A percentile compares a stretch with the other conserved stretches of the same genome.
Evolutionary conservation across 2,113 vertebrate genomes (phyloP).

Genomic region (Butastur rufipennis): DNA sequence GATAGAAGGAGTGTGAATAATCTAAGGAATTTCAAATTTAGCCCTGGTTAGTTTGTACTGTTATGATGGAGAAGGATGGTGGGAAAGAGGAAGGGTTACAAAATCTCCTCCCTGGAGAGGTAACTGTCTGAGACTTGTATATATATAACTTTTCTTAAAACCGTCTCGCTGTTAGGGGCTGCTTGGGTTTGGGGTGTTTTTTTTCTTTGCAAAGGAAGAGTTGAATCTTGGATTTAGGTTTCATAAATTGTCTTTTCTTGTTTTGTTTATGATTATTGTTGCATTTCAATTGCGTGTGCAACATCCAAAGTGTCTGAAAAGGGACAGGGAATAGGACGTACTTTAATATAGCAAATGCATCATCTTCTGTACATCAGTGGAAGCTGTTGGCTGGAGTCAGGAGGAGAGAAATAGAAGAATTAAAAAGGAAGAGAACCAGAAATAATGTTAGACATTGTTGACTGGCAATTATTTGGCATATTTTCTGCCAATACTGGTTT

Average conservation of each 20-base stretch:
- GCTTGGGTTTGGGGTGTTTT: not conserved
- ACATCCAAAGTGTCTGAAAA: conserved; percentile 28
- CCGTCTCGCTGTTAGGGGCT: not conserved
- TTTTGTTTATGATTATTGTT: conserved; percentile 26
- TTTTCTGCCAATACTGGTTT: conserved; percentile 15
- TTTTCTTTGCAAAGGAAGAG: not conserved
- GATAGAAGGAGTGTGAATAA: conserved; percentile 1
- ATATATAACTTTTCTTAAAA: conserved; percentile 58
- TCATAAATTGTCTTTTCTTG: not conserved
- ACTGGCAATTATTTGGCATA: not conserved
- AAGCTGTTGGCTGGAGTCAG: not conserved
- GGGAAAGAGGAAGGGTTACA: conserved; percentile 17
- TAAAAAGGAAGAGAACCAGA: not conserved
- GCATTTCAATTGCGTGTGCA: not conserved
- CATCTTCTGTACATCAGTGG: conserved; percentile 18
- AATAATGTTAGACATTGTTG: not conserved
- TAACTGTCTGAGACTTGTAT: conserved; percentile 30
- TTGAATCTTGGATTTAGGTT: not conserved
- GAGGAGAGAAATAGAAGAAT: not conserved
- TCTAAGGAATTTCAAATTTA: conserved; percentile 25
- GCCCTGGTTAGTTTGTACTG: not conserved
- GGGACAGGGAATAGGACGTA: not conserved
- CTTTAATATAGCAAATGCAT: conserved; percentile 54
- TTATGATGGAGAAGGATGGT: not conserved
- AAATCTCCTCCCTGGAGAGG: conserved; percentile 44